Evolutionary conservation across 2,888 invertebrate species (phyloP), one percentile per base, ranked within the genome.

Genomic region (Pterobdella sp.): DNA sequence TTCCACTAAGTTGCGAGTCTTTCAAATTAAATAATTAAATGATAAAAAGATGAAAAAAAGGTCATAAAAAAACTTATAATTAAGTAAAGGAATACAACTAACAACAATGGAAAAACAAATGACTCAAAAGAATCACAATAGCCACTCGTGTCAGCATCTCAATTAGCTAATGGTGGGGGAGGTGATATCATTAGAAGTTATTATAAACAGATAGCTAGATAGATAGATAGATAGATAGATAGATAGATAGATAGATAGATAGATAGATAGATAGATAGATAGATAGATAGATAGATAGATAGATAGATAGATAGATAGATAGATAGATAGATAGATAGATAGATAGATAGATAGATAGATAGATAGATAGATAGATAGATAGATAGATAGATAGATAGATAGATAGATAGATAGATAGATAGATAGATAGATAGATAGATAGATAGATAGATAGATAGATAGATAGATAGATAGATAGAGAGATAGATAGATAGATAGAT

Each of bases 301-400:
- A 22, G 49, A 42, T 42, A 14, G 49, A 42, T 14, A 14, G 7
- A 42, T 7, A 14, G 22, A 42, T 7, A 42, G 22, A 22, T 42
- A 42, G 22, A 14, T 7, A 42, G 49, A 7, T 42, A 14, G 49
- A 42, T 42, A 42, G 49, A 42, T 7, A 42, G 22, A 14, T 14
- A 42, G 22, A 42, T 14, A 42, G 22, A 14, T 42, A 42, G 7
- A 14, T 42, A 22, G 22, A 22, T 14, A 37, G 56, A 69, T 66
- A 1, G 36, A 35, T 10, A n/a, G 10, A 10, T 42, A 68, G 7
- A 42, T 36, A n/a, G n/a, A n/a, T 7, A 68, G 18, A 37, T 68
- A 68, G 35, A 42, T 68, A n/a, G n/a, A 36, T 68, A 68, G n/a
- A n/a, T 68, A 67, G 10, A 32, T 67, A 67, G 10, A 67, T 34